Conservation (phyloP, 2,113 vertebrate species). For the Osmerus mordax region DNA sequence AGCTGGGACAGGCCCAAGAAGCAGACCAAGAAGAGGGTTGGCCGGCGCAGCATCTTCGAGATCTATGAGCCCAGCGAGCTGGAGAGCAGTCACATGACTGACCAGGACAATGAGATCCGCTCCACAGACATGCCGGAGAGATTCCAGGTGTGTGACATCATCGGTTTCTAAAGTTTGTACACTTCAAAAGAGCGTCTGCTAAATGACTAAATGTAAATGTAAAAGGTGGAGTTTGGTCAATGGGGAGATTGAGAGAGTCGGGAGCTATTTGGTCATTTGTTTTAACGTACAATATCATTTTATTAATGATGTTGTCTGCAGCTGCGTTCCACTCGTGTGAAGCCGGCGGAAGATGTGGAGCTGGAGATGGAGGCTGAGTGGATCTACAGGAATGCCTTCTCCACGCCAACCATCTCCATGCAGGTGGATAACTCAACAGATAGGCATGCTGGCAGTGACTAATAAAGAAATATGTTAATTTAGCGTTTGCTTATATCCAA, state of each 20-base stretch:
- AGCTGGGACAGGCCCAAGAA: conserved; percentile 93
- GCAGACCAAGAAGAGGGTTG: conserved; percentile 88
- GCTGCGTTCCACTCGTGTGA: conserved; percentile 89
- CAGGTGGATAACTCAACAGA: conserved; percentile 75
- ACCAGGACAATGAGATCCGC: conserved; percentile 98
- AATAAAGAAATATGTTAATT: no score
- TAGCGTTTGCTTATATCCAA: no score
- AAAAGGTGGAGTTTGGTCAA: background rate
- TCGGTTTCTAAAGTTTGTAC: background rate
- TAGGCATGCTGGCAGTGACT: no score
- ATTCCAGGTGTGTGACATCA: conserved; percentile 83
- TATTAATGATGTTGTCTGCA: conserved; percentile 45
- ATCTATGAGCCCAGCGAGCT: conserved; percentile 97
- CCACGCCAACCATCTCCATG: conserved; percentile 93
- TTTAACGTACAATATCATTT: background rate
- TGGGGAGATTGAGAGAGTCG: background rate
- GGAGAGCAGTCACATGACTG: conserved; percentile 96
- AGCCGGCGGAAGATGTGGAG: conserved; percentile 92
- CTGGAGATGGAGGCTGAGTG: conserved; percentile 98
- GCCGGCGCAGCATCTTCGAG: conserved; percentile 96
- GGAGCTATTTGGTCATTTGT: background rate
- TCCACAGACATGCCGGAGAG: conserved; percentile 96
- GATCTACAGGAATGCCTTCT: conserved; percentile 98
- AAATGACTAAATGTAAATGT: no score
- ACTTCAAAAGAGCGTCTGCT: background rate